These are phyloP conservation scores for Cephus spinipes DNA, from an alignment of 2,888 invertebrate species.

Conservation along the genomic window DNA sequence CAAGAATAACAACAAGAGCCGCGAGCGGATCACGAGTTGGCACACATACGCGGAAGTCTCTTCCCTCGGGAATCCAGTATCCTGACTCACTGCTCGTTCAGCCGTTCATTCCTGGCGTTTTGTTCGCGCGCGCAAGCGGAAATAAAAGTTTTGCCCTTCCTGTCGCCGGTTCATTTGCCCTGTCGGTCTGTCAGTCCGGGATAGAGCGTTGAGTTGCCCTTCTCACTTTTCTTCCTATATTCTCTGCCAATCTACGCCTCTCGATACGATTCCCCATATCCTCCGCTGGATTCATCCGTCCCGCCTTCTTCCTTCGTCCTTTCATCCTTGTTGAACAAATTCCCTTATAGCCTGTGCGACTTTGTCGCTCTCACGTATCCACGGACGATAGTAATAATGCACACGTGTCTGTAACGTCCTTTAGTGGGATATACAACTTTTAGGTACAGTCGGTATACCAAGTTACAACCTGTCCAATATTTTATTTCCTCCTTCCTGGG, in stretches of 20 bases:
- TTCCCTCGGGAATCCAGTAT: background rate
- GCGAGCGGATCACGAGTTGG: background rate
- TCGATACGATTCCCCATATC: background rate
- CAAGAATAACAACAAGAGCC: background rate
- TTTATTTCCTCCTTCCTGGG: background rate
- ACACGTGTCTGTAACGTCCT: too few species aligned
- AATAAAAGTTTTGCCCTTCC: slow-evolving; percentile 5
- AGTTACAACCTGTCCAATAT: background rate
- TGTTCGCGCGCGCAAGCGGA: background rate
- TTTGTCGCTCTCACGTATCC: background rate
- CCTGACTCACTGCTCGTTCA: background rate
- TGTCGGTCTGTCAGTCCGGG: background rate
- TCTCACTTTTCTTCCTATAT: background rate
- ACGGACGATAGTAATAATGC: background rate
- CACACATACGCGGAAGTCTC: background rate
- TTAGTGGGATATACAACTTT: background rate
- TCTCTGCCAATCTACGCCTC: background rate
- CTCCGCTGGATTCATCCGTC: background rate
- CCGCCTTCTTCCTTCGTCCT: background rate
- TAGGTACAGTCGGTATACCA: background rate
- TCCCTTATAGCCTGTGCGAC: background rate
- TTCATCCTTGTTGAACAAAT: background rate
- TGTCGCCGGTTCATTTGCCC: slow-evolving; percentile 2
- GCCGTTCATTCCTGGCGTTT: background rate
- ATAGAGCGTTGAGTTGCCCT: background rate